Conservation (phyloP, 2,797 vertebrate species). For the Brotula barbata region DNA sequence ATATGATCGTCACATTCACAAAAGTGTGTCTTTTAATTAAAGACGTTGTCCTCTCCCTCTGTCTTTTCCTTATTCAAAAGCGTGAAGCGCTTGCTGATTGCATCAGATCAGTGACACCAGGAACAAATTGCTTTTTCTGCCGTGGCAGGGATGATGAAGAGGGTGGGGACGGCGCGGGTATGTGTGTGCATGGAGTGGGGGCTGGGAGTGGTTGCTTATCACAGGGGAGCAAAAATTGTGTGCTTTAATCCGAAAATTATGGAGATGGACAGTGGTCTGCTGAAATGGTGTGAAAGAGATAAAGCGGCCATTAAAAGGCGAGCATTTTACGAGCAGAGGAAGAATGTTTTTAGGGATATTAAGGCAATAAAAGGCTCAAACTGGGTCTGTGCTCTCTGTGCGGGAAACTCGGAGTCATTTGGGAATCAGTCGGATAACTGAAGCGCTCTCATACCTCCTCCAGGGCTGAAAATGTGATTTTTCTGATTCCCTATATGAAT, state of each 20-base stretch:
- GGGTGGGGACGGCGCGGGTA: constrained; percentile 37
- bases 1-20: constrained; percentile 62
- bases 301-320: too few species aligned
- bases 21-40: constrained; percentile 70
- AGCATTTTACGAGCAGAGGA: too few species aligned
- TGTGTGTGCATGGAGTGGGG: not conserved
- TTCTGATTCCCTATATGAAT: too few species aligned
- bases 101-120: constrained; percentile 71
- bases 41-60: constrained; percentile 57
- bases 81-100: constrained; percentile 73
- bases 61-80: constrained; percentile 59
- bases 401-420: too few species aligned
- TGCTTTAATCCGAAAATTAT: constrained; percentile 49
- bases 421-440: too few species aligned
- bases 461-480: too few species aligned
- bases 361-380: too few species aligned
- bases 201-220: constrained; percentile 53
- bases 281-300: too few species aligned
- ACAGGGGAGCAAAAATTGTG: constrained; percentile 42
- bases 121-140: constrained; percentile 76
- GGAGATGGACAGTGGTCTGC: constrained; percentile 33
- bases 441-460: too few species aligned
- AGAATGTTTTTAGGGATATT: too few species aligned
- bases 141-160: constrained; percentile 54
- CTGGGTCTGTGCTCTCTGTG: too few species aligned